Base-by-base conservation (phyloP, 2,113 vertebrate species). In the Reinhardtius hippoglossoides region DNA sequence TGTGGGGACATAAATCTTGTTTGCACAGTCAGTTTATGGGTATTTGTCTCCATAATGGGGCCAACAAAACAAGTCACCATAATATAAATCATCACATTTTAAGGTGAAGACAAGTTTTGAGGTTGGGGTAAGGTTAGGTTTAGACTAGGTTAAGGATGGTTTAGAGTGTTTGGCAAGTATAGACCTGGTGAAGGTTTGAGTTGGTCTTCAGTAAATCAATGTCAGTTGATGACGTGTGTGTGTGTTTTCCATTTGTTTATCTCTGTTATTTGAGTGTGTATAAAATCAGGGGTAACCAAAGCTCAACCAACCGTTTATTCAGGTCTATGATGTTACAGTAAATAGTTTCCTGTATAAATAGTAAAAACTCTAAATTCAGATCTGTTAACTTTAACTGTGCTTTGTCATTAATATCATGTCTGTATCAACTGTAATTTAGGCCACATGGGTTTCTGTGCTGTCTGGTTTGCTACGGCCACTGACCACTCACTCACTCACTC, bases 221-320 rank as follows among this genome's bases (percentile, higher is more conserved):
- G 21, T 55, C 21, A 23, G 35, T 37, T 9, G 9, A 37, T 37
- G 35, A 9, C 35, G 35, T 37, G 35, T 37, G 21, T 56, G 44
- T 46, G 15, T 35, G 16, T 35, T 44, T 93, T 95, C 86, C 67
- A 74, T 81, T 81, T 82, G 82, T 23, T 76, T 35, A 23, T 77
- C 31, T 69, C 63, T 66, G 67, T 37, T 77, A 52, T 54, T 2
- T 56, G 54, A 23, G 3, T 21, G n/a, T 56, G n/a, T 54, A 37
- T 80, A 59, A 40, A 70, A 62, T 74, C 46, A 55, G 60, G 37
- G 42, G 56, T 77, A 59, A 79, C 65, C 37, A 46, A 50, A 71
- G 46, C 20, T 54, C 8, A n/a, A 21, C 50, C 18, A 21, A 15
- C 50, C 9, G 50, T 18, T 58, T 21, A 58, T 81, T 64, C 46